Base-by-base conservation (phyloP, 2,888 invertebrate species). In the Eristalinus sepulchralis region DNA sequence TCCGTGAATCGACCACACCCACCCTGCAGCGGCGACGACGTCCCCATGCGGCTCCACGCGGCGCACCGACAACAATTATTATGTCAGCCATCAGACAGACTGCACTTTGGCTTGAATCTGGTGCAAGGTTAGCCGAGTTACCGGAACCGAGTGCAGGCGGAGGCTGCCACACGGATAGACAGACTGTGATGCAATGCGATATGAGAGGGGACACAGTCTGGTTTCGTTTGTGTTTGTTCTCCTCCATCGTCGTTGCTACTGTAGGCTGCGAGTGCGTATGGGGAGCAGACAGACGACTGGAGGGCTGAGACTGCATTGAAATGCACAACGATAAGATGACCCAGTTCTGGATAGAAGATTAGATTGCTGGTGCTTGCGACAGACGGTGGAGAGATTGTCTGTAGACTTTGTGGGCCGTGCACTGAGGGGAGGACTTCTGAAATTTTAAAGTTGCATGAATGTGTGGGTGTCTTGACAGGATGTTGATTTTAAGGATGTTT, bases 1-100 rank as follows among this genome's bases (percentile, higher is more conserved):
- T 85, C 84, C 81, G 84, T 81, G 81, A 85, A 81, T 72, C 73
- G 73, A 59, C 80, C 84, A 71, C 84, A 85, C 80, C 81, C 80
- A 84, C 53, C 72, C 55, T 8, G 8, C 22, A 5, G 2, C 20
- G 27, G 27, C 27, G 27, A 27, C 27, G 27, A 3, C 27, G 27
- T 27, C 27, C 27, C 27, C 27, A 27, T 27, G 27, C 10, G 11
- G 53, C 20, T 20, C 6, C 24, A 24, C n/a, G 20, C 11, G 8
- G 24, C 60, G 31, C 22, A 31, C 36, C 63, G 31, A 34, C 27
- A 70, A 24, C 72, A 59, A 68, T 73, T 47, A 70, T 79, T 75
- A 79, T 36, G 79, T 79, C 79, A 75, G 79, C 64, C 53, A 13
- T 31, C 67, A 76, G 83, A 80, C 83, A 57, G 59, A 24, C 22